These are phyloP conservation scores for Drosophila erecta DNA, from an alignment of 1,140 invertebrate genomes.

Conservation along the genomic window DNA sequence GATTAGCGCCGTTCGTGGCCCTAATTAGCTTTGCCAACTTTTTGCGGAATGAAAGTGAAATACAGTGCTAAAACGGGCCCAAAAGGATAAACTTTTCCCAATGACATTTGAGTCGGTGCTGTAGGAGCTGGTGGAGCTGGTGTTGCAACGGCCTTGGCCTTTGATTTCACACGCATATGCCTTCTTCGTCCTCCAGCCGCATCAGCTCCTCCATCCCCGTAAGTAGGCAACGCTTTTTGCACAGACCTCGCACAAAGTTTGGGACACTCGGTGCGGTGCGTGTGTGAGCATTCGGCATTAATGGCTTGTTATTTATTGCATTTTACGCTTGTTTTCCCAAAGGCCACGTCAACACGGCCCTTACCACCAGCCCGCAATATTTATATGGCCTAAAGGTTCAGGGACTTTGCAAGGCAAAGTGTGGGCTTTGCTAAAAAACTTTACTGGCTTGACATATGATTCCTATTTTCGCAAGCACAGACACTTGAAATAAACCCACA, in stretches of 20 bases:
- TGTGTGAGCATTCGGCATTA: conserved; percentile 70
- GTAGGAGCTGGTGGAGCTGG: not conserved
- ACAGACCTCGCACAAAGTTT: conserved; percentile 14
- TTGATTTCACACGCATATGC: conserved; percentile 60
- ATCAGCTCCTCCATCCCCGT: not conserved
- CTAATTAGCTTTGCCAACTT: conserved; percentile 47
- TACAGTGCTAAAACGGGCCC: conserved; percentile 24
- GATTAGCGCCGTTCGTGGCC: conserved; percentile 27
- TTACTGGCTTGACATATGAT: conserved; percentile 48
- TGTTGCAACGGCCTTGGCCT: conserved; percentile 67
- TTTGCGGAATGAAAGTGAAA: conserved; percentile 64
- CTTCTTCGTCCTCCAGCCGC: not conserved
- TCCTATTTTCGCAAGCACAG: conserved; percentile 52
- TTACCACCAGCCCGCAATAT: not conserved
- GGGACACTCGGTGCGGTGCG: conserved; percentile 49
- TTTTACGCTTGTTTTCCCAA: conserved; percentile 53
- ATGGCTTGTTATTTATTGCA: conserved; percentile 78
- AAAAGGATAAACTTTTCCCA: conserved; percentile 49
- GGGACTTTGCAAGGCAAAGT: conserved; percentile 14
- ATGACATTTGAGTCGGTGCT: conserved; percentile 62
- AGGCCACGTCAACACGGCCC: conserved; percentile 63
- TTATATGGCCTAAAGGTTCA: conserved; percentile 39
- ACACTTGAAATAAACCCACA: not conserved
- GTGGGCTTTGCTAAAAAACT: conserved; percentile 34
- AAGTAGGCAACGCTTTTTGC: conserved; percentile 48